These are phyloP conservation scores for Balaeniceps rex DNA, from an alignment of 2,113 vertebrate species.

Conservation along the genomic window DNA sequence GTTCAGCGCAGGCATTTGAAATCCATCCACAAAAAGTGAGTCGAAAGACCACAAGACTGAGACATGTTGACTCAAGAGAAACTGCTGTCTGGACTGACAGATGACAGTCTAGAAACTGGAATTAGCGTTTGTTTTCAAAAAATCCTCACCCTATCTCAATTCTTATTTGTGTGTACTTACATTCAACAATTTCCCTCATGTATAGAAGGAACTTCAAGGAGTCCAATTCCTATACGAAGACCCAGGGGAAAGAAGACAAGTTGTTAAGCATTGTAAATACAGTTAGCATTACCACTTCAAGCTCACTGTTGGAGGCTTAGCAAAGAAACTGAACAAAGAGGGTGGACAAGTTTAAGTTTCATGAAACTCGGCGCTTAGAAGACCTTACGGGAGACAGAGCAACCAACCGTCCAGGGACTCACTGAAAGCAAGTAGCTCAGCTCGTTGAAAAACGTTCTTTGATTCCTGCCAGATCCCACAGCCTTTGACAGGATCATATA, in stretches of 20 bases:
- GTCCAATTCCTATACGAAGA: not conserved
- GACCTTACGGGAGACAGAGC: not conserved
- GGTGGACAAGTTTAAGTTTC: not conserved
- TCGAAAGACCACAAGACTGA: not conserved
- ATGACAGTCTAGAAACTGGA: not conserved
- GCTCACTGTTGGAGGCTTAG: not conserved
- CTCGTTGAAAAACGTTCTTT: not conserved
- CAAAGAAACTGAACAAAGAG: not conserved
- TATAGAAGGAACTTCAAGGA: not conserved
- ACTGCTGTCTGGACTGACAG: not conserved
- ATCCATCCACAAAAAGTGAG: not conserved
- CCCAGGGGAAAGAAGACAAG: not conserved
- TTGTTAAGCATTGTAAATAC: not conserved
- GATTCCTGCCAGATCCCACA: not conserved
- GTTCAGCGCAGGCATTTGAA: not conserved
- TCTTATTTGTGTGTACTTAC: not conserved
- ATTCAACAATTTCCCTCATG: not conserved
- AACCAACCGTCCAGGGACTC: not conserved
- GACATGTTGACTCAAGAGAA: not conserved
- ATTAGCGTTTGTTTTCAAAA: not conserved
- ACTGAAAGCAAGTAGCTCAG: not conserved
- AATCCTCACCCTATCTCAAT: not conserved
- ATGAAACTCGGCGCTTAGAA: not conserved
- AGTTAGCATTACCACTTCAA: not conserved
- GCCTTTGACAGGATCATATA: not conserved